Conservation (phyloP, 2,797 vertebrate genomes). For the Aulostomus chinensis region DNA sequence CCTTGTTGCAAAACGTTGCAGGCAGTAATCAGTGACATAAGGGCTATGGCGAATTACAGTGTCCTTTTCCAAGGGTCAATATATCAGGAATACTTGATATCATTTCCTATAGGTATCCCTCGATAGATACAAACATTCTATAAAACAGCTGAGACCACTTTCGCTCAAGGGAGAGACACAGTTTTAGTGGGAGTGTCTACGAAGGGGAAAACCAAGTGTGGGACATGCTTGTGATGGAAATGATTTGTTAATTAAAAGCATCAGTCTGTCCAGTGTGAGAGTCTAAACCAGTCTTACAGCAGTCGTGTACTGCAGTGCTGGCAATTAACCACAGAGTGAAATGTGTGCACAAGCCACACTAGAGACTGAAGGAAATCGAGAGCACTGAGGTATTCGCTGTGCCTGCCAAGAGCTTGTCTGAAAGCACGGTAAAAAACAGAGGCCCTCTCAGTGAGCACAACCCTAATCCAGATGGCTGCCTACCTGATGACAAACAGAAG, state of each 20-base stretch:
- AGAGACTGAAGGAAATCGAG: slow-evolving; percentile 44
- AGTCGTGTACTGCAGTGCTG: slow-evolving; percentile 21
- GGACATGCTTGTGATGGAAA: slow-evolving; percentile 12
- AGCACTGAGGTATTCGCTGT: slow-evolving; percentile 43
- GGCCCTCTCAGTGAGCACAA: slow-evolving; percentile 27
- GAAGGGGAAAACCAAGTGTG: background rate
- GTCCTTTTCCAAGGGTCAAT: slow-evolving; percentile 14
- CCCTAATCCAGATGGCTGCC: slow-evolving; percentile 36
- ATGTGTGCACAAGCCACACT: slow-evolving; percentile 16
- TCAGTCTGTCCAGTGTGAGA: slow-evolving; percentile 7
- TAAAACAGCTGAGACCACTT: slow-evolving; percentile 40
- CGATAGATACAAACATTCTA: slow-evolving; percentile 13
- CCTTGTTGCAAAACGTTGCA: slow-evolving; percentile 4
- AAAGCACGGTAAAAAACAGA: slow-evolving; percentile 43
- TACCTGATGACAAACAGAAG: slow-evolving; percentile 32
- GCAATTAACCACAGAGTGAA: slow-evolving; percentile 34
- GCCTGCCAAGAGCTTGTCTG: slow-evolving; percentile 50
- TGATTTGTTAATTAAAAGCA: slow-evolving; percentile 20
- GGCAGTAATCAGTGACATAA: slow-evolving; percentile 13
- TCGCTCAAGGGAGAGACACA: slow-evolving; percentile 15
- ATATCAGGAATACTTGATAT: slow-evolving; percentile 35
- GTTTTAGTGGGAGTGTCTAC: background rate
- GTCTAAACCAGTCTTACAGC: slow-evolving; percentile 8
- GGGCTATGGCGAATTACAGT: slow-evolving; percentile 9
- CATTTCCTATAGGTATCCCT: slow-evolving; percentile 25